Evolutionary conservation across 1,140 invertebrate species (phyloP), one percentile per base, ranked within the genome.

Genomic region (Diplogasteroides magnus): DNA sequence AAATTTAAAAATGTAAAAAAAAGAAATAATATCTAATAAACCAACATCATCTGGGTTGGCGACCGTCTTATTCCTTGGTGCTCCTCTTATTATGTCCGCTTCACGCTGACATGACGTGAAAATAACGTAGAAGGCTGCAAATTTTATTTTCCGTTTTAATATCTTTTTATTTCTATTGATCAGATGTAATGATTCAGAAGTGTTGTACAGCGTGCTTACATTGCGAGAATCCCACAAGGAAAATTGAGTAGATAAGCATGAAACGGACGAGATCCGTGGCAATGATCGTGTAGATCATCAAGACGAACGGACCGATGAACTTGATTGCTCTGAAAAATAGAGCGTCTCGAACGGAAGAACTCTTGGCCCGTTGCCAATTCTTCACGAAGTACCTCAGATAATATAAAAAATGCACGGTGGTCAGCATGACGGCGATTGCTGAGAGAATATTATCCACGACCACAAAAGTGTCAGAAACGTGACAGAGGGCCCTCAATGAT

Each of bases 241-340:
- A 97, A 0, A 98, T 92, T 58, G 93, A 85, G 83, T 97, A 98
- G 78, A 98, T 97, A 31, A 90, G 91, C 56, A 94, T 92, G 84
- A 98, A 98, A 76, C 94, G 87, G 6, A 97, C 84, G 23, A 98
- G 84, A 85, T 98, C 95, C 71, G 92, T 93, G 86, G 91, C 91
- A 26, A 98, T 90, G 92, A 98, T 98, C 74, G 93, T 88, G 84
- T 98, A 97, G 75, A 98, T 95, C 95, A 98, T 98, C 64, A 97
- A 93, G 2, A 98, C 94, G 88, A 98, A 97, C 6, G 95, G 94
- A 1, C 95, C 95, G 0, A 98, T 93, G 0, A 94, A 94, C 83
- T 95, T 94, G 83, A 98, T 95, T 28, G 94, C 94, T 80, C 94
- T 93, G 83, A 69, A 86, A 85, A 80, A 48, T 48, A 48, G 37